phyloP scores from a whole-genome alignment of 2,113 vertebrate genomes.

The Falco punctatus region DNA sequence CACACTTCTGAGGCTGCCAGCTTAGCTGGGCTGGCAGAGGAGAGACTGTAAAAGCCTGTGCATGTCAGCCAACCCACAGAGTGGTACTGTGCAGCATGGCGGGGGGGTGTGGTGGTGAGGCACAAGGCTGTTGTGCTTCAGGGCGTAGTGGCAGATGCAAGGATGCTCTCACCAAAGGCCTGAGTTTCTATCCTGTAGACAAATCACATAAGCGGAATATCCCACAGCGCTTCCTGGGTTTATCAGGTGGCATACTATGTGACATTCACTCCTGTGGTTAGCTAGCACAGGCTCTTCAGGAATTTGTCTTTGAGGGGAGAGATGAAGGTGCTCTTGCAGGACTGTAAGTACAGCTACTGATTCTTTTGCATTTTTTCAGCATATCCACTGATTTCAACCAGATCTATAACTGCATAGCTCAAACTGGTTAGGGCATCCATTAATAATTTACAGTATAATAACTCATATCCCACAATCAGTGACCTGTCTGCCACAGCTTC shows the following conservation, averaged over 20 bases:
- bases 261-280: fast-evolving
- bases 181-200: neutral
- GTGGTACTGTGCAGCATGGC: neutral
- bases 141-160: neutral
- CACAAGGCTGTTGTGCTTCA: fast-evolving
- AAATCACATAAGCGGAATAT: neutral
- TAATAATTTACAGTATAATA: neutral
- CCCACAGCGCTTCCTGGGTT: neutral
- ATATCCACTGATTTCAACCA: neutral
- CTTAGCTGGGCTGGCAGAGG: neutral
- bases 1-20: neutral
- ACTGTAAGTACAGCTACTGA: neutral
- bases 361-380: neutral
- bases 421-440: neutral
- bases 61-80: neutral
- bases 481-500: neutral
- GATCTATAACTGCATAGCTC: neutral
- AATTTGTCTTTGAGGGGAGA: neutral
- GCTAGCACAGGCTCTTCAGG: neutral
- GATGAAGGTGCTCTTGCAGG: neutral
- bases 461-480: neutral
- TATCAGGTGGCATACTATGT: neutral
- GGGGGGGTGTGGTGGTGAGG: no score
- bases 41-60: neutral
- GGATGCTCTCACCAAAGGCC: neutral